A percentile compares a stretch with the other conserved stretches of the same genome.
These are phyloP conservation scores for Protobothrops flavoviridis DNA, from an alignment of 2,113 vertebrate species.

Conservation along the genomic window DNA sequence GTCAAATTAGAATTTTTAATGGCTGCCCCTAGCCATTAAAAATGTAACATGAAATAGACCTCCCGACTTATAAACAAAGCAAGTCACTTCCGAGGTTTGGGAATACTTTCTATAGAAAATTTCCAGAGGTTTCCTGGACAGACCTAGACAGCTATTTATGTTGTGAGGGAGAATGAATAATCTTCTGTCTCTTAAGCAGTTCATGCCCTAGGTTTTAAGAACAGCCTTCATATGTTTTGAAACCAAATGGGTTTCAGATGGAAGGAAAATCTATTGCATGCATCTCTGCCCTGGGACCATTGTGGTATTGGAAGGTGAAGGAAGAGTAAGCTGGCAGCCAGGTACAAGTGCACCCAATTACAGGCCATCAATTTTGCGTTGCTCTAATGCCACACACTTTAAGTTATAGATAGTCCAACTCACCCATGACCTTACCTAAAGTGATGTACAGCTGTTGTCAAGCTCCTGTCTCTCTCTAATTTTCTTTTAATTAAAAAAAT, in stretches of 20 bases:
- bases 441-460: neutral
- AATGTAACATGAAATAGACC: neutral
- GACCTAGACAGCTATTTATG: neutral
- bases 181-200: neutral
- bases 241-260: neutral
- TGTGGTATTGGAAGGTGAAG: neutral
- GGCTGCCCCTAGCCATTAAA: neutral
- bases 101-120: neutral
- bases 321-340: neutral
- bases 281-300: neutral
- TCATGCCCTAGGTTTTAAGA: neutral
- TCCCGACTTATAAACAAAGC: no score
- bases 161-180: neutral
- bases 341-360: neutral
- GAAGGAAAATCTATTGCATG: neutral
- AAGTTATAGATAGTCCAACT: neutral
- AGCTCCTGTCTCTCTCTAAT: neutral
- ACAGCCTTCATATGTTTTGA: neutral
- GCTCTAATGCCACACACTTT: neutral
- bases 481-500: neutral
- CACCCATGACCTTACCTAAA: neutral
- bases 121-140: neutral
- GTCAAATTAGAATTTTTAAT: neutral
- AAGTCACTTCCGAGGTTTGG: neutral
- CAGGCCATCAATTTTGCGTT: neutral